A percentile compares a stretch with the other conserved stretches of the same genome.
phyloP scores from a whole-genome alignment of 2,113 vertebrate genomes.

The Hiodon alosoides region DNA sequence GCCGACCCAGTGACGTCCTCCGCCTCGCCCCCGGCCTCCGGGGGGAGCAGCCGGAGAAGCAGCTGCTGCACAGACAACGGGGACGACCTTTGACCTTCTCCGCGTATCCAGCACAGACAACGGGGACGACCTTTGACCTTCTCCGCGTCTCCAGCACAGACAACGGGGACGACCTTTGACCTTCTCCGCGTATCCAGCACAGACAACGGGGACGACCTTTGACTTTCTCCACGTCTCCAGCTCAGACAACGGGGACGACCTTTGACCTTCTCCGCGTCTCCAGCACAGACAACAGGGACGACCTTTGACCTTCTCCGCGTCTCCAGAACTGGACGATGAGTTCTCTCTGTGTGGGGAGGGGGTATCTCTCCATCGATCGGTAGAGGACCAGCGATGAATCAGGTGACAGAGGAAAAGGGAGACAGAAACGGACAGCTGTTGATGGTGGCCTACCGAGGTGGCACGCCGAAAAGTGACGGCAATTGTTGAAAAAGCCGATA shows the following conservation, averaged over 20 bases:
- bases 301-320: conserved; percentile 59
- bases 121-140: conserved; percentile 70
- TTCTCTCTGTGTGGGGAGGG: too few species aligned
- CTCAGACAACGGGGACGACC: conserved; percentile 77
- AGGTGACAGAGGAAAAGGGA: neutral
- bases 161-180: conserved; percentile 78
- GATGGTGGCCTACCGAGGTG: too few species aligned
- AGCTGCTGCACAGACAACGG: conserved; percentile 86
- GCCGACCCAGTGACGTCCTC: conserved; percentile 83
- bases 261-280: conserved; percentile 53
- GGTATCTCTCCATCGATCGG: too few species aligned
- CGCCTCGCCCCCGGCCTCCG: conserved; percentile 77
- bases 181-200: neutral
- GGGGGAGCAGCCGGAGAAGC: conserved; percentile 86
- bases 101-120: neutral
- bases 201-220: conserved; percentile 63
- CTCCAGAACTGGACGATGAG: neutral
- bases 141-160: conserved; percentile 57
- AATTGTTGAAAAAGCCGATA: too few species aligned
- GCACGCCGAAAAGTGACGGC: too few species aligned
- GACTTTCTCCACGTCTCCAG: conserved; percentile 45
- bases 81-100: conserved; percentile 70
- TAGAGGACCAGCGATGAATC: neutral
- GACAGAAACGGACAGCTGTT: neutral
- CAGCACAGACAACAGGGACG: conserved; percentile 45